Base-by-base conservation (phyloP, 2,888 invertebrate species). In the Colletes collaris region DNA sequence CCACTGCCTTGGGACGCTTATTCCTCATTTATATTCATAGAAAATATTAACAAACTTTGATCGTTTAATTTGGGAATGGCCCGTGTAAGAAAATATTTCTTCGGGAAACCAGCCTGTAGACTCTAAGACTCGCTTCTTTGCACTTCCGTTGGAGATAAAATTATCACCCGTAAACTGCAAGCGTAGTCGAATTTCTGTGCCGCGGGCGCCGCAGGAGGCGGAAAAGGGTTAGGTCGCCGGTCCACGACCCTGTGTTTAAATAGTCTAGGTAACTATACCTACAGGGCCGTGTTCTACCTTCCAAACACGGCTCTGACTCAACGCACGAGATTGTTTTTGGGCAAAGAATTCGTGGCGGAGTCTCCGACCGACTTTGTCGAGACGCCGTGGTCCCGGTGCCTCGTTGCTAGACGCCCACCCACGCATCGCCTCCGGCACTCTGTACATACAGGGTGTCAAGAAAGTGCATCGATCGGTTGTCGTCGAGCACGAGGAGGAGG, bases 371-470 rank as follows among this genome's bases (percentile, higher is more conserved):
- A 64, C 71, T 77, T 80, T 56, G 62, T 71, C 72, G 64, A 74
- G 75, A 74, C 55, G 58, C 19, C 13, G 74, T 59, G 52, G 63
- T 71, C 69, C 50, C 50, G 37, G 50, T 55, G 64, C 65, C 73
- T 78, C 76, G 69, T 78, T 79, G 74, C 63, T 68, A 82, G 81
- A 81, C 81, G 84, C 85, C 87, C 85, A 85, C 86, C 87, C 81
- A 86, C 79, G 79, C 78, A 70, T 85, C 65, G 81, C 82, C 84
- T 64, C 35, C 16, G 79, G 86, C 78, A 62, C 59, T 59, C 64
- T 56, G 50, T 60, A 62, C 76, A 77, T 79, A 86, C 71, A 63
- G 79, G 79, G 79, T 86, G 79, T 83, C 76, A 67, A 44, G 80
- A 76, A 76, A 83, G 80, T 80, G 58, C 79, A 80, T 85, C 73